Evolutionary conservation across 2,113 vertebrate species (phyloP).

Genomic region (Colinus virginianus): DNA sequence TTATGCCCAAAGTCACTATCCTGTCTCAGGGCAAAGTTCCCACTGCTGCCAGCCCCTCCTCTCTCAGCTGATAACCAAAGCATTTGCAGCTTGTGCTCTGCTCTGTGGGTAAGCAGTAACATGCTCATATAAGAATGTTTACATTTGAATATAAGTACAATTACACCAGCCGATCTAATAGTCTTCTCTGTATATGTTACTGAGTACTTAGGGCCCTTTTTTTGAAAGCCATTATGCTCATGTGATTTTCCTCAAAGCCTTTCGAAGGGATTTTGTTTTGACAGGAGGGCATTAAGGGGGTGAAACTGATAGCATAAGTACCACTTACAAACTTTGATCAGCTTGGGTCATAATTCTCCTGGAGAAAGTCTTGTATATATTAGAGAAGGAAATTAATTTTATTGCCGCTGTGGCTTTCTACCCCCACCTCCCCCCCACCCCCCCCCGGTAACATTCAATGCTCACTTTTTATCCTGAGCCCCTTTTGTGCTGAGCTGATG

Average conservation of each 20-base stretch:
- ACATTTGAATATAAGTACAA: conserved; percentile 82
- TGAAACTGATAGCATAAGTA: conserved; percentile 87
- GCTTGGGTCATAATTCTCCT: conserved; percentile 81
- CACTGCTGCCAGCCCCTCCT: neutral
- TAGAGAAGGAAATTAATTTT: conserved; percentile 87
- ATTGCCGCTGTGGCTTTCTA: conserved; percentile 71
- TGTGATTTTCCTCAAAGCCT: conserved; percentile 86
- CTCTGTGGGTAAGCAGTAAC: conserved; percentile 66
- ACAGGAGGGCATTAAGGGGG: conserved; percentile 88
- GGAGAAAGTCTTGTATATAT: conserved; percentile 88
- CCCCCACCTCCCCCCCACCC: neutral
- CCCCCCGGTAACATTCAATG: conserved; percentile 55
- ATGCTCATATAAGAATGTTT: conserved; percentile 80
- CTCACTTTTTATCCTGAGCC: neutral
- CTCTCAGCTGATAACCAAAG: neutral
- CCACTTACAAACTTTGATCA: conserved; percentile 88
- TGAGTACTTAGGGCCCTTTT: conserved; percentile 79
- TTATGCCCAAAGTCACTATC: neutral
- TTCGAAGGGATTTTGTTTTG: conserved; percentile 87
- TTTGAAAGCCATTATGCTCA: conserved; percentile 81
- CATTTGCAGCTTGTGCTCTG: neutral
- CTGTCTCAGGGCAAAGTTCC: conserved; percentile 28
- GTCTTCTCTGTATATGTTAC: conserved; percentile 86
- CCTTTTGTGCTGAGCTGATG: neutral
- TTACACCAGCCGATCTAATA: conserved; percentile 83